A percentile compares a stretch with the other conserved stretches of the same genome.
phyloP scores from a whole-genome alignment of 2,113 vertebrate species.

The Phylloscopus trochiloides region DNA sequence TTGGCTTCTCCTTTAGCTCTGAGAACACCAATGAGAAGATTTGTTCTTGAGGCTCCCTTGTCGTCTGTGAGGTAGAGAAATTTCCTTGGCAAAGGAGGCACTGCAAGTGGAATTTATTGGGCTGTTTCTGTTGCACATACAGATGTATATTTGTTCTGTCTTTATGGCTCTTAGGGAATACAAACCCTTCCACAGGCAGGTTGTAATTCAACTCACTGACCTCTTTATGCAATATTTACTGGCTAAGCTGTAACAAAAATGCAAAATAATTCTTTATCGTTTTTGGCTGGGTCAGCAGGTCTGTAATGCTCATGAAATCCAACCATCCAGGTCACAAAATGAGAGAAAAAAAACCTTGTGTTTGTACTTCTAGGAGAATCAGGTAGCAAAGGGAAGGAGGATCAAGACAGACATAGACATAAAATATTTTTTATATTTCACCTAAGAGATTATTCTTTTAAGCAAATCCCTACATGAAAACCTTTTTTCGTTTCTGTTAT shows the following conservation, averaged over 20 bases:
- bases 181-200: background rate
- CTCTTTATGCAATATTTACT: background rate
- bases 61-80: background rate
- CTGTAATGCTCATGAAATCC: background rate
- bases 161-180: background rate
- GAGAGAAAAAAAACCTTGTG: background rate
- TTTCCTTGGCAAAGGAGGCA: background rate
- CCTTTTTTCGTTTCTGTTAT: background rate
- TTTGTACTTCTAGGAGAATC: background rate
- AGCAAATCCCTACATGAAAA: background rate
- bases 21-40: background rate
- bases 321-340: background rate
- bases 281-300: background rate
- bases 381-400: background rate
- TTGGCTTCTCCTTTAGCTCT: background rate
- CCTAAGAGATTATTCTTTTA: background rate
- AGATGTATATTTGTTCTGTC: background rate
- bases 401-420: background rate
- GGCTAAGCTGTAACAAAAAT: background rate
- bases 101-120: background rate
- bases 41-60: background rate
- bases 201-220: background rate
- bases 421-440: background rate
- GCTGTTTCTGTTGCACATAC: background rate
- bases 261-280: background rate